These are phyloP conservation scores for Cyclina sinensis DNA, from an alignment of 1,140 invertebrate genomes.

Conservation along the genomic window DNA sequence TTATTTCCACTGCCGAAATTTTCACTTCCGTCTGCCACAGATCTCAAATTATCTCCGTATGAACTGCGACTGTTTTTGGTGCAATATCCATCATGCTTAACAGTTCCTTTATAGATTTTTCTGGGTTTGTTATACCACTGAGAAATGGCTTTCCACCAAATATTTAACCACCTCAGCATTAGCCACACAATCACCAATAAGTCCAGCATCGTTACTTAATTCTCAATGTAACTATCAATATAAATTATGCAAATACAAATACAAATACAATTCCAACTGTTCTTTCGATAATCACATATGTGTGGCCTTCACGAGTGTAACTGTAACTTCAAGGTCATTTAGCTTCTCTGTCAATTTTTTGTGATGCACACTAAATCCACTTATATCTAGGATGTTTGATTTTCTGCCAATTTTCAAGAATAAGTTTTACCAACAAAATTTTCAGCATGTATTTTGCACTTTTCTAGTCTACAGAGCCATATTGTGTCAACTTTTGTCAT, in stretches of 20 bases:
- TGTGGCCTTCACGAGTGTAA: neutral
- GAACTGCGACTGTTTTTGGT: neutral
- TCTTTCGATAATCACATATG: neutral
- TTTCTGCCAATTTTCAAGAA: neutral
- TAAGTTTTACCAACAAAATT: neutral
- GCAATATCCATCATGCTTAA: neutral
- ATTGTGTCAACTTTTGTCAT: neutral
- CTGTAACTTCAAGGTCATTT: neutral
- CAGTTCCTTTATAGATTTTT: constrained; percentile 56
- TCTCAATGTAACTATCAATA: constrained; percentile 51
- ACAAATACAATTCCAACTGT: neutral
- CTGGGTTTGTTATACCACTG: constrained; percentile 18
- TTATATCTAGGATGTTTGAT: neutral
- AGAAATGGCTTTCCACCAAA: constrained; percentile 32
- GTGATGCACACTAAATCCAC: neutral
- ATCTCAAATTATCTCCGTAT: neutral
- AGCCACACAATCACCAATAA: constrained; percentile 56
- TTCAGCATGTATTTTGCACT: too few species aligned
- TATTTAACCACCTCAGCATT: constrained; percentile 36
- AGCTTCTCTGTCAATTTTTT: neutral
- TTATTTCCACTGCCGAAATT: neutral
- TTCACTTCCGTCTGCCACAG: neutral
- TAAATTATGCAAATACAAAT: neutral
- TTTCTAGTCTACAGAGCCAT: too few species aligned
- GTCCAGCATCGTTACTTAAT: constrained; percentile 41